Base-by-base conservation (phyloP, 2,113 vertebrate genomes). In the Lamprologus tigripictilis region DNA sequence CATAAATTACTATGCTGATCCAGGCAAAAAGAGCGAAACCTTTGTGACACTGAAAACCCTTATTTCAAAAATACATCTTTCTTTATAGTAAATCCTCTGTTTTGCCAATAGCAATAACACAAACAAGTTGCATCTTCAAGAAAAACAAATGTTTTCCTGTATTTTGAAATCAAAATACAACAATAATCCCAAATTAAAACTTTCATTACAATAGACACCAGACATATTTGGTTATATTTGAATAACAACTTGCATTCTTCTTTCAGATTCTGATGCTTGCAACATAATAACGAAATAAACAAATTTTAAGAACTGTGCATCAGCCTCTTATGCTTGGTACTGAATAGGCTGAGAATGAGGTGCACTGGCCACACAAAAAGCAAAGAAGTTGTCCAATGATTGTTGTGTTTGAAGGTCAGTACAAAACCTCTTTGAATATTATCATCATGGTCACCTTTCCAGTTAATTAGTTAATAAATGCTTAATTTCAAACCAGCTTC, bases 401-500 rank as follows among this genome's bases (percentile, higher is more conserved):
- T 49, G 14, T 28, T 47, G 42, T 76, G 23, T 76, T 76, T 76
- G 42, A 76, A 76, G 42, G 42, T 76, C 42, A 28, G 71, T 49
- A 31, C 23, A 76, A 49, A 78, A 78, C 42, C 16, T 31, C 42
- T 19, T 49, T 78, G 23, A 49, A 78, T 31, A 78, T 78, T 78
- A 28, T 49, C 42, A 31, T 5, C 23, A 78, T 31, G 16, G 23
- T 78, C 71, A 78, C 42, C 71, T 49, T 78, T 49, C 71, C 23
- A 76, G 23, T 76, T 8, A 49, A 76, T 76, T 47, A 19, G 9
- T 49, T 49, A 78, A 49, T 78, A 78, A 78, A 78, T 12, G 42
- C 16, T 78, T 49, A 47, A 78, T 78, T 78, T 78, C 42, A 49
- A 49, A 31, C 23, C 16, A 78, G 42, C 26, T 49, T 78, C 71